These are phyloP conservation scores for Bicyclus anynana DNA, from an alignment of 1,140 invertebrate species.

Conservation along the genomic window DNA sequence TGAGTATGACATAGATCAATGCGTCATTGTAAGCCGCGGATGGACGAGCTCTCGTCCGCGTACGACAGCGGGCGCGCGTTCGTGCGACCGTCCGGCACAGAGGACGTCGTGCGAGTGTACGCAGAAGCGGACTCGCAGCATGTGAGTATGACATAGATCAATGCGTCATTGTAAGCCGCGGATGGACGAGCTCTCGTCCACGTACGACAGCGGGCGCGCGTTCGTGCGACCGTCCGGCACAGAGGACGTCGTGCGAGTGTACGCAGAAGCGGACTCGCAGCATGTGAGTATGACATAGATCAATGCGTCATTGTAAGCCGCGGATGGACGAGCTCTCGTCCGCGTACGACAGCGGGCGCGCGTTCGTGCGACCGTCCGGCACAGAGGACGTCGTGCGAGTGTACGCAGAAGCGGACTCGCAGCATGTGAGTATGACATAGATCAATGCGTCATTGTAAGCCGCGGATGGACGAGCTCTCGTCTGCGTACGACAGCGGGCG, in stretches of 20 bases:
- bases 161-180: conserved; percentile 76
- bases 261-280: conserved; percentile 94
- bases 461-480: background rate
- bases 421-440: conserved; percentile 64
- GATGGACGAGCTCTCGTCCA: conserved; percentile 85
- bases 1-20: conserved; percentile 26
- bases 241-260: conserved; percentile 97
- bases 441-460: background rate
- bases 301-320: conserved; percentile 69
- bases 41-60: conserved; percentile 84
- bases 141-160: conserved; percentile 39
- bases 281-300: conserved; percentile 51
- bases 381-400: conserved; percentile 98
- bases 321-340: conserved; percentile 86
- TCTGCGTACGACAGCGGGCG: too few relatives aligned
- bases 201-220: conserved; percentile 85
- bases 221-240: conserved; percentile 98
- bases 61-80: conserved; percentile 90
- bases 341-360: conserved; percentile 84
- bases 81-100: conserved; percentile 97
- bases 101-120: conserved; percentile 97
- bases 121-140: conserved; percentile 92
- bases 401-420: conserved; percentile 95
- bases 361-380: conserved; percentile 97
- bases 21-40: conserved; percentile 79